These are phyloP conservation scores for Drosophila bunnanda DNA, from an alignment of 2,888 invertebrate genomes.

Conservation along the genomic window DNA sequence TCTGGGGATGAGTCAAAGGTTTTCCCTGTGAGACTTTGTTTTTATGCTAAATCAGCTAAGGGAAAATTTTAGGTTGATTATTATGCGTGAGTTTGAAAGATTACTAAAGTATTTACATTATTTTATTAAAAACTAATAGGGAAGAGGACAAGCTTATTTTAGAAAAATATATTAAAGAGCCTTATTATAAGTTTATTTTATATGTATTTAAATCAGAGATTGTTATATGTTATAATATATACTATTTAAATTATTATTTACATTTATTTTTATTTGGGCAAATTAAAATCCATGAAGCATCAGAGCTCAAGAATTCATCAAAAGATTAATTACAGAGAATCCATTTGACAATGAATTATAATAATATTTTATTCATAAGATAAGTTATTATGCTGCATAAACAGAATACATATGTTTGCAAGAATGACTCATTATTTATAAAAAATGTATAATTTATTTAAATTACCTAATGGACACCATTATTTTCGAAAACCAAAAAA, in stretches of 20 bases:
- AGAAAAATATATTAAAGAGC: too few relatives aligned
- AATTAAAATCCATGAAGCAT: too few relatives aligned
- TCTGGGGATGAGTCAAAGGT: conserved; percentile 4
- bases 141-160: neutral
- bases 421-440: neutral
- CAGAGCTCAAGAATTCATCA: too few relatives aligned
- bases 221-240: too few relatives aligned
- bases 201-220: too few relatives aligned
- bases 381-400: too few relatives aligned
- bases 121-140: neutral
- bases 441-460: conserved; percentile 7
- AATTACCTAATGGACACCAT: conserved; percentile 16
- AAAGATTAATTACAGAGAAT: too few relatives aligned
- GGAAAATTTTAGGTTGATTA: neutral
- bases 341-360: too few relatives aligned
- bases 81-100: neutral
- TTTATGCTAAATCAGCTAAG: conserved; percentile 44
- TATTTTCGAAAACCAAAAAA: neutral
- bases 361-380: neutral
- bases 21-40: conserved; percentile 37
- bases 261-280: too few relatives aligned
- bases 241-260: too few relatives aligned
- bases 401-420: neutral
- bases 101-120: neutral
- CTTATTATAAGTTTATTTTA: too few relatives aligned